A percentile compares a stretch with the other conserved stretches of the same genome.
phyloP scores from a whole-genome alignment of 2,797 vertebrate species.

The Bradypodion ventrale region DNA sequence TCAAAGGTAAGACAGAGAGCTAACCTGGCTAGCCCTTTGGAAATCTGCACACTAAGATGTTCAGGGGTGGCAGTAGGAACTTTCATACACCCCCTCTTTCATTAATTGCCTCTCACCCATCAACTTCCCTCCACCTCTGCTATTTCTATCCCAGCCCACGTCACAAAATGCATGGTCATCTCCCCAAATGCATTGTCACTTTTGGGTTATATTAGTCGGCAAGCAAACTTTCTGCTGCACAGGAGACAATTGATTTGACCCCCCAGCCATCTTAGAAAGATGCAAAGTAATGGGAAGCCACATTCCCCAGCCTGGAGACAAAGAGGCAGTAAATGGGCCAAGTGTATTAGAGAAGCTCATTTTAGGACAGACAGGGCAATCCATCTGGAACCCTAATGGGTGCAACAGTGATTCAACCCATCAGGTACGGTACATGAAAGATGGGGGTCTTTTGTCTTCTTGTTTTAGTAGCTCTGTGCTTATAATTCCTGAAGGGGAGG shows the following conservation, averaged over 20 bases:
- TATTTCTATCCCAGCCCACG: not conserved
- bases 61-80: not conserved
- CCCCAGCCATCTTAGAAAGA: not conserved
- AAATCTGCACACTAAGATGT: not conserved
- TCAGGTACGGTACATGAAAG: not conserved
- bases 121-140: not conserved
- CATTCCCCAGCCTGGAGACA: not conserved
- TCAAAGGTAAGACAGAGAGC: not conserved
- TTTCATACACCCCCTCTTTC: not conserved
- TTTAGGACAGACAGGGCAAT: constrained; percentile 10
- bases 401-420: not conserved
- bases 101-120: not conserved
- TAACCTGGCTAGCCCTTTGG: not conserved
- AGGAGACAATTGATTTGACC: constrained; percentile 3
- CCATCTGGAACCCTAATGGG: constrained; percentile 2
- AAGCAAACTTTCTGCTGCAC: not conserved
- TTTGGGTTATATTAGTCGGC: constrained; percentile 3
- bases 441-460: not conserved
- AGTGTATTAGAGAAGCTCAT: not conserved
- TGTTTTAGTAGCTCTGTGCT: not conserved
- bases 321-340: not conserved
- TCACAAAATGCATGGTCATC: not conserved
- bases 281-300: not conserved
- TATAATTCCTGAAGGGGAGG: not conserved
- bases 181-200: not conserved